Base-by-base conservation (phyloP, 2,113 vertebrate species). In the Saccopteryx bilineata region DNA sequence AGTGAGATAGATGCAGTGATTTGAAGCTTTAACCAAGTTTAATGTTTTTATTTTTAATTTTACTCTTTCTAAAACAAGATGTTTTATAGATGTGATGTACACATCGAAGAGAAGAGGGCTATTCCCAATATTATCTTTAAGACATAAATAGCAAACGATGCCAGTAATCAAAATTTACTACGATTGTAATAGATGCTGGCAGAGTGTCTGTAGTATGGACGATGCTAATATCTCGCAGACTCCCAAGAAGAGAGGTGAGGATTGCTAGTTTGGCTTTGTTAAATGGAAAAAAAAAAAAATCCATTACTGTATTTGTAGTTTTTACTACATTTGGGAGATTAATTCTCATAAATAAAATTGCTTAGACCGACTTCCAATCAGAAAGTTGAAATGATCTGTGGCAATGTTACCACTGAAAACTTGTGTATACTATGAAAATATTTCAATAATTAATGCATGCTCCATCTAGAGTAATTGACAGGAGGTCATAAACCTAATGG, bases 401-500 rank as follows among this genome's bases (percentile, higher is more conserved):
- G 98, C 97, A 96, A 97, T 91, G 87, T 96, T 97, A 95, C 97
- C 97, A 97, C 96, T 98, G 97, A 98, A 97, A 98, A 98, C 96
- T 97, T 98, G 97, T 98, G 97, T 98, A 98, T 98, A 97, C 97
- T 98, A 98, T 97, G 97, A 98, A 98, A 98, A 98, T 98, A 98
- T 98, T 98, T 98, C 97, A 98, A 98, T 98, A 98, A 98, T 98
- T 98, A 98, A 98, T 99, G 97, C 96, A 97, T 95, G 98, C 97
- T 96, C 97, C 98, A 98, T 98, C 97, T 97, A 98, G 95, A 98
- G 97, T 97, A 98, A 98, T 98, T 98, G 98, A 98, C 98, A 98
- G 97, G 97, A 98, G 98, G 98, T 98, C 98, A 98, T 98, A 98
- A 98, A 98, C 18, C 84, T 98, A 98, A 98, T 98, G 97, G 98